A percentile compares a stretch with the other conserved stretches of the same genome.
Conservation (phyloP, 2,888 invertebrate species). For the Aphidoletes aphidimyza region DNA sequence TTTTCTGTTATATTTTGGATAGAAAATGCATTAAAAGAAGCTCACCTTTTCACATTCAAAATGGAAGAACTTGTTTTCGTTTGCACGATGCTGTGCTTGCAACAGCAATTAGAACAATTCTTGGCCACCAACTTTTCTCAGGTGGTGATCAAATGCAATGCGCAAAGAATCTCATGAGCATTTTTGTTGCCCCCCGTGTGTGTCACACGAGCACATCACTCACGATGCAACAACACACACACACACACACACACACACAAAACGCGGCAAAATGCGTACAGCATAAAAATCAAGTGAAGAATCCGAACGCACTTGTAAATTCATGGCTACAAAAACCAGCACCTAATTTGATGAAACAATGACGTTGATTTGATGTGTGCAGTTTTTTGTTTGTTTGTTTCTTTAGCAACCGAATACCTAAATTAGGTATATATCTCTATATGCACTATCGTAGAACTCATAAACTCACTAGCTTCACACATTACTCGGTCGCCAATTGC, state of each 20-base stretch:
- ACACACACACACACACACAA: background rate
- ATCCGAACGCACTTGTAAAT: slow-evolving; percentile 51
- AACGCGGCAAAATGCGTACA: background rate
- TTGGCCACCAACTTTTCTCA: slow-evolving; percentile 8
- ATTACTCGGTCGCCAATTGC: background rate
- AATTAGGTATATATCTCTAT: background rate
- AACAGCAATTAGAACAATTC: background rate
- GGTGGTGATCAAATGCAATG: background rate
- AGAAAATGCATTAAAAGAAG: slow-evolving; percentile 16
- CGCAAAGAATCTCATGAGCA: slow-evolving; percentile 28
- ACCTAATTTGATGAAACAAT: slow-evolving; percentile 49
- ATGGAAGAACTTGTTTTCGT: slow-evolving; percentile 37
- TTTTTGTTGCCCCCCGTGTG: background rate
- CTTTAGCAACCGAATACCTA: background rate
- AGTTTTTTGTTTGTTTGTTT: background rate
- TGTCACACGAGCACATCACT: background rate
- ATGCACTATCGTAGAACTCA: background rate
- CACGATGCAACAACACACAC: background rate
- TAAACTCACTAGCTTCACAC: background rate
- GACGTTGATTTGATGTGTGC: slow-evolving; percentile 10
- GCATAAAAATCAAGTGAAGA: slow-evolving; percentile 15
- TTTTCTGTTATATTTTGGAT: background rate
- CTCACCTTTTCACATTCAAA: slow-evolving; percentile 44
- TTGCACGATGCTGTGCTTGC: background rate
- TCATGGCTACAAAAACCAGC: slow-evolving; percentile 41